A percentile compares a stretch with the other conserved stretches of the same genome.
These are phyloP conservation scores for Phenacoccus solenopsis DNA, from an alignment of 1,140 invertebrate genomes.

Conservation along the genomic window DNA sequence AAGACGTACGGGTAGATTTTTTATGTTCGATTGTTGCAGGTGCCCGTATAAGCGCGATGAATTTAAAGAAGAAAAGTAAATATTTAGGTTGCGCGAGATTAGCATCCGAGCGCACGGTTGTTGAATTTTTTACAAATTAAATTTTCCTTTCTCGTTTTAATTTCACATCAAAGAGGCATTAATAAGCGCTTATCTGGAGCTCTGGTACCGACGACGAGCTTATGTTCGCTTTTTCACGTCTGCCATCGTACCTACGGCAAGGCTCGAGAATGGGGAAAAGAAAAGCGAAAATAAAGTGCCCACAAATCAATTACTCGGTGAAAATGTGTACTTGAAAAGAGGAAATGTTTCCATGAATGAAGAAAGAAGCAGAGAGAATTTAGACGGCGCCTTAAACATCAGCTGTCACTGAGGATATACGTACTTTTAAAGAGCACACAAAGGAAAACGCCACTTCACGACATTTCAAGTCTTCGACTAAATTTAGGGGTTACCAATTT, in stretches of 20 bases:
- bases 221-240: no score
- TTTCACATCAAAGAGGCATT: no score
- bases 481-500: slow-evolving; percentile 7
- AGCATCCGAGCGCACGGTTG: background rate
- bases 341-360: background rate
- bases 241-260: no score
- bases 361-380: background rate
- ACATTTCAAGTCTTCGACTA: background rate
- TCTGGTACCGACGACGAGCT: no score
- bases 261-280: no score
- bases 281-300: background rate
- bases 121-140: no score
- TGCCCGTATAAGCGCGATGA: no score
- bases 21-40: background rate
- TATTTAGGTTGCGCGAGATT: background rate
- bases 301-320: background rate
- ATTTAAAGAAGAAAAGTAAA: no score
- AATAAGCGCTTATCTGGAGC: no score
- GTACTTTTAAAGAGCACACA: background rate
- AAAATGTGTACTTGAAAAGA: background rate
- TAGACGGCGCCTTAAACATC: slow-evolving; percentile 17
- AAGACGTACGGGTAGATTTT: background rate
- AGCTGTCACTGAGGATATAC: slow-evolving; percentile 12
- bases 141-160: no score
- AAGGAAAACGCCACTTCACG: background rate